Conservation (phyloP, 1,140 invertebrate genomes). For the Brachionus rotundiformis region DNA sequence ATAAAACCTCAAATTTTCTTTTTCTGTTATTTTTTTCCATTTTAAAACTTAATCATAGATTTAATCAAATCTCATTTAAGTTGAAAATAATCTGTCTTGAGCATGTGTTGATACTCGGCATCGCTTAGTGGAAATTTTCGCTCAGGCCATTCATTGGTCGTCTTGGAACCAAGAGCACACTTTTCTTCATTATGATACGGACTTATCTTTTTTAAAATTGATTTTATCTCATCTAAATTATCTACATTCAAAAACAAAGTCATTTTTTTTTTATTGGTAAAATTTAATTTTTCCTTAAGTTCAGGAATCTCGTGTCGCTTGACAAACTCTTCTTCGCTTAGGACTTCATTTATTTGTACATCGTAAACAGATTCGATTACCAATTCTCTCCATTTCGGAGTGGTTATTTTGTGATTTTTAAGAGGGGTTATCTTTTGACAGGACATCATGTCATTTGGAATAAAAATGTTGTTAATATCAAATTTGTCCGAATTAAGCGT, state of each 20-base stretch:
- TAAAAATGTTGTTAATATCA: conserved; percentile 32
- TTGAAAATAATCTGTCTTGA: neutral
- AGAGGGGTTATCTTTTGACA: neutral
- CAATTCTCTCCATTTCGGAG: conserved; percentile 18
- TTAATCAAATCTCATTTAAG: neutral
- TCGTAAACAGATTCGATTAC: neutral
- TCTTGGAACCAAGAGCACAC: neutral
- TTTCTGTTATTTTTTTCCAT: too few relatives aligned
- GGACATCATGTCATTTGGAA: neutral
- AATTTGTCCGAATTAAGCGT: neutral
- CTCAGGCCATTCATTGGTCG: neutral
- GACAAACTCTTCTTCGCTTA: neutral
- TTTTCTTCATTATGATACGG: neutral
- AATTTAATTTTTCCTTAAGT: conserved; percentile 10
- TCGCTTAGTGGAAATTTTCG: conserved; percentile 12
- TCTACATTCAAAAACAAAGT: neutral
- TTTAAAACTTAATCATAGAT: neutral
- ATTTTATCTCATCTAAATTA: neutral
- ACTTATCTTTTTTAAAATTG: neutral
- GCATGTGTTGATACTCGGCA: neutral
- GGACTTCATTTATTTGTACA: neutral
- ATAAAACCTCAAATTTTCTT: too few relatives aligned
- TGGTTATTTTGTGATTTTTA: neutral
- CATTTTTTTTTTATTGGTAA: neutral
- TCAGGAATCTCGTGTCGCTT: neutral